phyloP scores from a whole-genome alignment of 1,140 invertebrate genomes.

The Trypoxylus dichotomus region DNA sequence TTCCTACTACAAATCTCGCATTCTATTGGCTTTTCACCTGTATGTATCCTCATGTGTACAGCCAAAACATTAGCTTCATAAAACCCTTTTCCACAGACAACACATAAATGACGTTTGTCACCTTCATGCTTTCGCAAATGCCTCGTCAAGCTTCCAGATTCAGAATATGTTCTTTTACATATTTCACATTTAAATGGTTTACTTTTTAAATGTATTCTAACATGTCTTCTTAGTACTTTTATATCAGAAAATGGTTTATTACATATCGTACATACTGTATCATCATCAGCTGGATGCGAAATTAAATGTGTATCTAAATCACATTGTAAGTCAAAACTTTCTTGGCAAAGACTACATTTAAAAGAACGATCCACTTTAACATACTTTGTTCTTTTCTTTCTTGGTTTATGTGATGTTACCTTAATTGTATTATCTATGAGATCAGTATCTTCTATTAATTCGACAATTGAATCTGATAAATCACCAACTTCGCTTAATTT shows the following conservation, averaged over 20 bases:
- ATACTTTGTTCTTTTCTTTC: slow-evolving; percentile 8
- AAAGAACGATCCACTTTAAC: neutral
- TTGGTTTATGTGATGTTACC: neutral
- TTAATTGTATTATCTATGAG: neutral
- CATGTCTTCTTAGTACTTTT: slow-evolving; percentile 42
- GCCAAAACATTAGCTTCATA: slow-evolving; percentile 41
- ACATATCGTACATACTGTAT: slow-evolving; percentile 39
- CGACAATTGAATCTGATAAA: slow-evolving; percentile 3
- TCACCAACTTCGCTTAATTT: neutral
- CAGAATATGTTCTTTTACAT: slow-evolving; percentile 34
- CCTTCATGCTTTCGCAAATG: slow-evolving; percentile 54
- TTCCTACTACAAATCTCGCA: slow-evolving; percentile 53
- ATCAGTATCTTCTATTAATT: neutral
- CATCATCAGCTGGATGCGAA: slow-evolving; percentile 35
- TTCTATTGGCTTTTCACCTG: slow-evolving; percentile 54
- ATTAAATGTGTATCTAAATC: slow-evolving; percentile 41
- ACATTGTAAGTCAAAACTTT: slow-evolving; percentile 31
- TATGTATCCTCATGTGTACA: slow-evolving; percentile 42
- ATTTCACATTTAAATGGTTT: slow-evolving; percentile 38
- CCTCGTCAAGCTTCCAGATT: slow-evolving; percentile 51
- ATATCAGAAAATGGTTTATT: slow-evolving; percentile 39
- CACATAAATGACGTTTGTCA: slow-evolving; percentile 50
- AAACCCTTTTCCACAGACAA: slow-evolving; percentile 43
- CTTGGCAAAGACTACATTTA: slow-evolving; percentile 25
- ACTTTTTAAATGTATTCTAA: slow-evolving; percentile 40